Base-by-base conservation (phyloP, 2,888 invertebrate genomes). In the Dolomedes plantarius region DNA sequence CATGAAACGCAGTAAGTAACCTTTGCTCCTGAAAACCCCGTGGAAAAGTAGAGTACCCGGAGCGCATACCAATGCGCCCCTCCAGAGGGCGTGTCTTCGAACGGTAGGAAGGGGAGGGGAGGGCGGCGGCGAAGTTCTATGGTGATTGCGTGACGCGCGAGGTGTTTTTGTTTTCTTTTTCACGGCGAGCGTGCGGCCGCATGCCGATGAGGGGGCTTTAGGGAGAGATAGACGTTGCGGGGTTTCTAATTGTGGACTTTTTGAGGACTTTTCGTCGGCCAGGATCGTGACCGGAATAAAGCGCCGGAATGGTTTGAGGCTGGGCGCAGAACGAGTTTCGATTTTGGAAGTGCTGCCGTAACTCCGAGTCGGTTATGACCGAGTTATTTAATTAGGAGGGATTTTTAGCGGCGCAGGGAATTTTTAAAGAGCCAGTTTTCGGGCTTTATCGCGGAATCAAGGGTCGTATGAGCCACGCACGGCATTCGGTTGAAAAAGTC, bases 211-310 rank as follows among this genome's bases (percentile, higher is more conserved):
- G 19, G 41, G 56, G 56, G 56, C 56, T 56, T 56, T 23, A 23
- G 56, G 56, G 56, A 56, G 56, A 56, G 56, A 56, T n/a, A 23
- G n/a, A 56, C 56, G 56, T 23, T 23, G 56, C 16, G 56, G 16
- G 56, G 56, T 56, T 56, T 56, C 56, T 56, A 56, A 56, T 56
- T 56, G 56, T 56, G 56, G 56, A 56, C 56, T 56, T 46, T 56
- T 56, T 56, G 56, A 56, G 56, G 56, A 56, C 56, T 56, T 56
- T 56, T 56, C 56, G 56, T 56, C 56, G 56, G 23, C 6, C 1
- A 1, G 3, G 56, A 56, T 56, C 56, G 56, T 56, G 56, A 56
- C 56, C 23, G 56, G 56, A 56, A 56, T 56, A 56, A 56, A 56
- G 23, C 23, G 23, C 3, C 5, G 13, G 56, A 46, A 23, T 56